Percentiles rank a stretch among this genome's conserved stretches.
phyloP scores from a whole-genome alignment of 2,113 vertebrate species.

The Marmota flaviventris region DNA sequence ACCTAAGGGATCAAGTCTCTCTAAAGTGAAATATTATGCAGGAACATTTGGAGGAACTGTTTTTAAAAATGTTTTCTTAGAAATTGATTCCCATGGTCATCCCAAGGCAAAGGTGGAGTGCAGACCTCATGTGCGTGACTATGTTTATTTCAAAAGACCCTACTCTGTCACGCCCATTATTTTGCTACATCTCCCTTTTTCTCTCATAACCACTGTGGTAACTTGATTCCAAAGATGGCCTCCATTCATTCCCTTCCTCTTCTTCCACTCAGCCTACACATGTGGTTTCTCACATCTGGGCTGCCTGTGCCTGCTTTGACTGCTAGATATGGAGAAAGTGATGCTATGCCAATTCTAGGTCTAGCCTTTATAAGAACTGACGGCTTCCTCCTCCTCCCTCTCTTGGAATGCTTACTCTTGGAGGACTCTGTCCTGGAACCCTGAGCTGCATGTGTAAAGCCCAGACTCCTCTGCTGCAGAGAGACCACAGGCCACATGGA shows the following conservation, averaged over 20 bases:
- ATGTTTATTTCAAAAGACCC: background rate
- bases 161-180: background rate
- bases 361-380: background rate
- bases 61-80: slow-evolving; percentile 16
- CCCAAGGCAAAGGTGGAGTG: background rate
- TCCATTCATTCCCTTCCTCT: background rate
- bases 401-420: background rate
- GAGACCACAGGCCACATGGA: background rate
- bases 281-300: background rate
- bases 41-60: background rate
- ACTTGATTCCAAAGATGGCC: background rate
- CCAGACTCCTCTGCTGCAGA: background rate
- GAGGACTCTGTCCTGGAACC: background rate
- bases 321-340: background rate
- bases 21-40: slow-evolving; percentile 36
- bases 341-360: background rate
- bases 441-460: background rate
- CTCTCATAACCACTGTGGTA: background rate
- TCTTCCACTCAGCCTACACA: background rate
- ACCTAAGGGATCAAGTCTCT: background rate
- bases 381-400: background rate
- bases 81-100: background rate
- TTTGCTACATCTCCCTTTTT: background rate
- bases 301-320: background rate
- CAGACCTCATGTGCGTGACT: background rate